These are phyloP conservation scores for Muntiacus reevesi DNA, from an alignment of 2,113 vertebrate species.

Conservation along the genomic window DNA sequence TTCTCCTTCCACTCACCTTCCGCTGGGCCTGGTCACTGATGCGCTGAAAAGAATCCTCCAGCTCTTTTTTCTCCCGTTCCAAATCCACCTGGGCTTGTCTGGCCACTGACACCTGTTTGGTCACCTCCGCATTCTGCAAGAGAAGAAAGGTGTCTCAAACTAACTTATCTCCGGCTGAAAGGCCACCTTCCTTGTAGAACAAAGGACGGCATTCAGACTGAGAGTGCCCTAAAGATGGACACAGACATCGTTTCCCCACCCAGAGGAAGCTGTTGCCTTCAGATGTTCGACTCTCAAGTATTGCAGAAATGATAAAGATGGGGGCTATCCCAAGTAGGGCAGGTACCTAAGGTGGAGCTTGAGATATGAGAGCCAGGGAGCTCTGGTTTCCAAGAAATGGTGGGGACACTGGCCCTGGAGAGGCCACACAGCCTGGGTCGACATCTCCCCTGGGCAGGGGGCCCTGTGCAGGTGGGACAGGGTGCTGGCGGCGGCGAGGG, in stretches of 20 bases:
- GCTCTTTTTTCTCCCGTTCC: conserved; percentile 90
- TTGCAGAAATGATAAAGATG: neutral
- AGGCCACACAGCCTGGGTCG: neutral
- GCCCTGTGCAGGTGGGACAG: accelerated
- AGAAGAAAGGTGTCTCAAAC: accelerated
- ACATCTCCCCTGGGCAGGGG: neutral
- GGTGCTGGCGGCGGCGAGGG: accelerated
- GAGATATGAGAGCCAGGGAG: neutral
- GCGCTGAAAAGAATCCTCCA: conserved; percentile 90
- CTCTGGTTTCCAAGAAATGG: neutral
- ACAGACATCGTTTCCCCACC: neutral
- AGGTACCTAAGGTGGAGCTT: neutral
- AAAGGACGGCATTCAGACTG: neutral
- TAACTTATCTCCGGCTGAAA: neutral
- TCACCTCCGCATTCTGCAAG: conserved; percentile 94
- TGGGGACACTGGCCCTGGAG: neutral
- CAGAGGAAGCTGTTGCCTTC: neutral
- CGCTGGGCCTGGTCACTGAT: conserved; percentile 87
- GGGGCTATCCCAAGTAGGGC: neutral
- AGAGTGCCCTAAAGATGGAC: no score
- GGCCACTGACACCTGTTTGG: conserved; percentile 92
- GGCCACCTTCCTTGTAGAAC: neutral
- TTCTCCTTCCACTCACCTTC: conserved; percentile 81
- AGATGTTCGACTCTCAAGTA: neutral
- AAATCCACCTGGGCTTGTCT: conserved; percentile 91